Percentiles rank a stretch among this genome's conserved stretches.
Evolutionary conservation across 2,797 vertebrate species (phyloP).

Genomic region (Falco concolor): DNA sequence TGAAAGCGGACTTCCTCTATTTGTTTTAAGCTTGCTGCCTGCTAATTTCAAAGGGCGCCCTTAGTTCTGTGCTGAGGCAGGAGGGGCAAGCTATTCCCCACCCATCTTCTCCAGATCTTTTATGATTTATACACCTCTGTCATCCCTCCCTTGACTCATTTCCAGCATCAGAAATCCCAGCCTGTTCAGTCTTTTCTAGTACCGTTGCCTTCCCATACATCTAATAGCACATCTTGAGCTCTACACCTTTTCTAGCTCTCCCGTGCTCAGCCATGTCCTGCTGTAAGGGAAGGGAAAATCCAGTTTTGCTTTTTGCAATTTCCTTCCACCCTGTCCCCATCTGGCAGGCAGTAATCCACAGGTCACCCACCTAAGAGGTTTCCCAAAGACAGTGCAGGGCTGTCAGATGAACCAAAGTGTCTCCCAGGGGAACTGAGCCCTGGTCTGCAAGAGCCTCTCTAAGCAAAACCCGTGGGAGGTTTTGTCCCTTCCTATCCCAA

Average conservation of each 20-base stretch:
- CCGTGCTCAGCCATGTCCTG: neutral
- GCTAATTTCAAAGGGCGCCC: neutral
- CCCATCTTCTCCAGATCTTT: neutral
- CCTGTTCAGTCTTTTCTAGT: neutral
- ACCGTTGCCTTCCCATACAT: neutral
- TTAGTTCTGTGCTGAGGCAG: neutral
- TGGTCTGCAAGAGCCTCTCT: neutral
- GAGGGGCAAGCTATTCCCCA: neutral
- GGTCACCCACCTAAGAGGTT: rapidly evolving
- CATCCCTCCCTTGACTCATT: neutral
- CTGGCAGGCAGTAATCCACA: neutral
- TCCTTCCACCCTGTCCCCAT: neutral
- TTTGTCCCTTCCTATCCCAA: neutral
- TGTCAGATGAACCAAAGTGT: rapidly evolving
- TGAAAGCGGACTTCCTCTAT: conserved; percentile 39
- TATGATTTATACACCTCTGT: neutral
- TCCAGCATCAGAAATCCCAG: neutral
- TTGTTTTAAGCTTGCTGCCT: conserved; percentile 8
- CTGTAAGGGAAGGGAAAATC: neutral
- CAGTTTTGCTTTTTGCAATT: neutral
- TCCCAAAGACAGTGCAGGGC: neutral
- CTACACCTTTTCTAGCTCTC: neutral
- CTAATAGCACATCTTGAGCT: neutral
- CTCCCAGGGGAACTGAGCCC: neutral
- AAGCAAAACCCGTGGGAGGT: neutral